Conservation (phyloP, 2,113 vertebrate genomes). For the Australoheros scitulus region DNA sequence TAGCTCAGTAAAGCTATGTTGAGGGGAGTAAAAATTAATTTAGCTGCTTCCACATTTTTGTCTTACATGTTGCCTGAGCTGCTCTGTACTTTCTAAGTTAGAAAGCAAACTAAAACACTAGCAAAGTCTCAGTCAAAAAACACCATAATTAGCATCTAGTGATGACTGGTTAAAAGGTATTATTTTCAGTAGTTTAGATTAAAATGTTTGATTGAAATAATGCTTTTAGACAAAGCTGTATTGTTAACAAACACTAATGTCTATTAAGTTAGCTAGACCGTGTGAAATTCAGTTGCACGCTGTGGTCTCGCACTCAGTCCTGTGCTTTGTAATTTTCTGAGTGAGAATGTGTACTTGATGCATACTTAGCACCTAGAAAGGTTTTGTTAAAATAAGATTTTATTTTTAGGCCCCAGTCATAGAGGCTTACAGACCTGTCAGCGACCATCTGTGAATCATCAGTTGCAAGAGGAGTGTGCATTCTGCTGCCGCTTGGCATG, state of each 20-base stretch:
- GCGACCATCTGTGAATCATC: not conserved
- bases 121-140: not conserved
- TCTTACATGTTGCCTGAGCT: not conserved
- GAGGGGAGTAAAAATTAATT: not conserved
- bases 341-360: not conserved
- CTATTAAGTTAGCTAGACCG: no score
- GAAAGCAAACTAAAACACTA: not conserved
- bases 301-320: not conserved
- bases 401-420: not conserved
- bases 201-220: not conserved
- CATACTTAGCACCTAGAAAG: not conserved
- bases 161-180: not conserved
- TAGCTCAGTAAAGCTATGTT: not conserved
- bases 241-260: not conserved
- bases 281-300: not conserved
- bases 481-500: not conserved
- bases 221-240: not conserved
- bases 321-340: not conserved
- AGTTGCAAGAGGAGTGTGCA: not conserved
- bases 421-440: not conserved
- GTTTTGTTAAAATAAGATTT: no score
- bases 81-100: not conserved
- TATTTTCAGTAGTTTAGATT: not conserved
- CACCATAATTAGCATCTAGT: not conserved
- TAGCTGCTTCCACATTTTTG: not conserved